Base-by-base conservation (phyloP, 2,113 vertebrate genomes). In the Drymodes brunneopygia region DNA sequence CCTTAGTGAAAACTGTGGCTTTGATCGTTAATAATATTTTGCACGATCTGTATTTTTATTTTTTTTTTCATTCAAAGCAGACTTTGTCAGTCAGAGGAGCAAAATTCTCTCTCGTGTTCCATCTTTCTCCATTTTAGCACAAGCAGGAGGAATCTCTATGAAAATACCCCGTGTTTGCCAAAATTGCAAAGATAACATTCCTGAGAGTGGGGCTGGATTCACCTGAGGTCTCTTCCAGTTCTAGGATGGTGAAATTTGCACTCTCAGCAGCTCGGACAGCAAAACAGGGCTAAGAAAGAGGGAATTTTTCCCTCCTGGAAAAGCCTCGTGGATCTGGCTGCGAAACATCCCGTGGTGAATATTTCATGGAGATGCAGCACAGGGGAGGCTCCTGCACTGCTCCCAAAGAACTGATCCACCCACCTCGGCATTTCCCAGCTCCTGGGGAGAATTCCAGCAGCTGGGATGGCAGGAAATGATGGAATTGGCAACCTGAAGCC, bases 21-120 rank as follows among this genome's bases (percentile, higher is more conserved):
- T 91, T 89, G 85, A 85, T 96, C 87, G 94, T 97, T 96, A 96
- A 97, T 97, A 95, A 97, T 62, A 90, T 96, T 97, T 96, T 97
- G 88, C 72, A 61, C 13, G 45, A 91, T 92, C 83, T n/a, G 4
- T 95, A 51, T 75, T 61, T 57, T 86, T 15, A 10, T 18, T 28
- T 58, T 88, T n/a, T 62, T 57, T 84, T 44, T 44, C 15, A 74
- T 71, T 90, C 85, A 86, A 96, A 90, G 89, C 73, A 86, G 60
- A 80, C 54, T 90, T 77, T 83, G 84, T 90, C 92, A 94, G 95
- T 92, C 93, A 94, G 57, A 33, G 86, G 72, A 91, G 80, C 86
- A 69, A 90, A 95, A 80, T 24, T 56, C 47, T 82, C 87, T 86
- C 85, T 79, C 53, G 2, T 71, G 77, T 94, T 94, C 87, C 87